Percentiles rank a stretch among this genome's conserved stretches.
Evolutionary conservation across 2,797 vertebrate species (phyloP).

Genomic region (Sebastes vulpes): DNA sequence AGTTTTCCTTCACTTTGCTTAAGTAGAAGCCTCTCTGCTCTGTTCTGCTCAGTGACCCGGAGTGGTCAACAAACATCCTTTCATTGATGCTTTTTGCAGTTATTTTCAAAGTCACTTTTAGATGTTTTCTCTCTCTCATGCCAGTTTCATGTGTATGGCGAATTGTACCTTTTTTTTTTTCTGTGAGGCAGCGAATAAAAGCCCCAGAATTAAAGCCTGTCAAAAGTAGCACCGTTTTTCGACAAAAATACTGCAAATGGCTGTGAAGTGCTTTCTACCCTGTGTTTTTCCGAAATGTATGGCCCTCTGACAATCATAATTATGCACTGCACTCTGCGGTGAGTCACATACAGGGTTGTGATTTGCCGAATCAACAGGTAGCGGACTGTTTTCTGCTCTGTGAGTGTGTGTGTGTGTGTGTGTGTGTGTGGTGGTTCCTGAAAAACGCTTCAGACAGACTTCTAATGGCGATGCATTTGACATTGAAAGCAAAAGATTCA

Average conservation of each 20-base stretch:
- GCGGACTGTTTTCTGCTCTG: background rate
- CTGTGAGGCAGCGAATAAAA: background rate
- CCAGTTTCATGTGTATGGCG: background rate
- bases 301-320: conserved; percentile 38
- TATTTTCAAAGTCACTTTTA: background rate
- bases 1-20: background rate
- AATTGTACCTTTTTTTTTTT: background rate
- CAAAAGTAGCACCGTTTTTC: conserved; percentile 8
- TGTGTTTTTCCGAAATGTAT: conserved; percentile 31
- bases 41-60: background rate
- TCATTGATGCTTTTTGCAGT: conserved; percentile 12
- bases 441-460: background rate
- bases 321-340: conserved; percentile 27
- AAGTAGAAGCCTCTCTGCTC: background rate
- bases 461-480: background rate
- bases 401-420: background rate
- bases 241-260: conserved; percentile 27
- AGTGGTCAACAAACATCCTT: background rate
- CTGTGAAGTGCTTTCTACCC: conserved; percentile 41
- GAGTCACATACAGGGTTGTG: conserved; percentile 30
- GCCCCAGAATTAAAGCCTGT: conserved; percentile 18
- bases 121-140: background rate
- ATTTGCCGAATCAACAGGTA: conserved; percentile 49
- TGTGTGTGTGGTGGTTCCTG: background rate
- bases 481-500: background rate